These are phyloP conservation scores for Alitta virens DNA, from an alignment of 2,888 invertebrate species.

Conservation along the genomic window DNA sequence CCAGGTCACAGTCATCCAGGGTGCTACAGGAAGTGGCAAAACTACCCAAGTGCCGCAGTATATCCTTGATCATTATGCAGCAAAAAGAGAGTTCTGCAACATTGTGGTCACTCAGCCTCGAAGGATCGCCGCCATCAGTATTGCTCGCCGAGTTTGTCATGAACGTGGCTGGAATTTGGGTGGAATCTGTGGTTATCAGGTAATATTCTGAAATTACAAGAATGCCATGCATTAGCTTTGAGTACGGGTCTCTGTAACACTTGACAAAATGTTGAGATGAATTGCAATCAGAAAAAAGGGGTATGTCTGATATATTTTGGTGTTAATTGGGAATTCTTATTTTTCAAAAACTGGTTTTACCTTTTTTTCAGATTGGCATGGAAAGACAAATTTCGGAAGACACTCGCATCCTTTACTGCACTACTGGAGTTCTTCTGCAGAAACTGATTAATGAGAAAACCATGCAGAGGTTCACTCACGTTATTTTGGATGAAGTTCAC, in stretches of 20 bases:
- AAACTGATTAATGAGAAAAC: slow-evolving; percentile 71
- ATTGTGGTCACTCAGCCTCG: slow-evolving; percentile 89
- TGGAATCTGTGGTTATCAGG: slow-evolving; percentile 85
- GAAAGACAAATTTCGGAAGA: slow-evolving; percentile 62
- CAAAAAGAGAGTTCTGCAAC: slow-evolving; percentile 64
- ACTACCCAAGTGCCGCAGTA: slow-evolving; percentile 90
- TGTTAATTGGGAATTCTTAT: too few relatives aligned
- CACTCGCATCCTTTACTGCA: slow-evolving; percentile 80
- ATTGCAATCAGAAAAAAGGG: too few relatives aligned
- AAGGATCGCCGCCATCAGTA: slow-evolving; percentile 87
- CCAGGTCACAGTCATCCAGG: slow-evolving; percentile 81
- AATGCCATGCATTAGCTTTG: too few relatives aligned
- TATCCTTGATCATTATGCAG: slow-evolving; percentile 72
- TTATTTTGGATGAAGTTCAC: slow-evolving; percentile 91
- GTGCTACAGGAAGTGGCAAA: slow-evolving; percentile 91
- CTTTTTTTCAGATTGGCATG: slow-evolving; percentile 48
- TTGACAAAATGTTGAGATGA: too few relatives aligned
- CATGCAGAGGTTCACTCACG: slow-evolving; percentile 79
- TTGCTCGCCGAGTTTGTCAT: slow-evolving; percentile 78
- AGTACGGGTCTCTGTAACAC: too few relatives aligned
- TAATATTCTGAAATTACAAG: too few relatives aligned
- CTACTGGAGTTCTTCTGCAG: slow-evolving; percentile 84
- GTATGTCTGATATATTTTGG: background rate
- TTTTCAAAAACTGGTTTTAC: too few relatives aligned
- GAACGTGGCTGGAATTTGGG: slow-evolving; percentile 83